Evolutionary conservation across 2,888 invertebrate genomes (phyloP).

Genomic region (Caenorhabditis doughertyi): DNA sequence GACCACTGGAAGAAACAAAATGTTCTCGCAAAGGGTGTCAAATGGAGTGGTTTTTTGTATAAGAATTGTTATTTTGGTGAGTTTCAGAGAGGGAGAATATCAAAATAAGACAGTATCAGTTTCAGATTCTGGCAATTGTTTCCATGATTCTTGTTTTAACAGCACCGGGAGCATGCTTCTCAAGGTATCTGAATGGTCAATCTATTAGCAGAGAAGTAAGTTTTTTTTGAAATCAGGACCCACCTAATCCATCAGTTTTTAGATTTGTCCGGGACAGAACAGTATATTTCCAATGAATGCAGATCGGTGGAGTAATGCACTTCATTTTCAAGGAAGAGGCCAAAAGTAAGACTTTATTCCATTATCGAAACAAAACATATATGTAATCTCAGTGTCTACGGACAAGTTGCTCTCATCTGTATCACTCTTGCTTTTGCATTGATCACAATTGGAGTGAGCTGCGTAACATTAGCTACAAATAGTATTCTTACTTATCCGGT

Average conservation of each 20-base stretch:
- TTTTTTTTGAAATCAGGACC: neutral
- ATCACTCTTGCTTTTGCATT: conserved; percentile 79
- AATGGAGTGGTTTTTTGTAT: conserved; percentile 77
- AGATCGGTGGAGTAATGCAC: conserved; percentile 81
- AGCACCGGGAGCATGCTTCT: conserved; percentile 83
- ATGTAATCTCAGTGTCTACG: conserved; percentile 78
- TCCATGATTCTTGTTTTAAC: conserved; percentile 81
- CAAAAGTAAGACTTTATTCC: conserved; percentile 73
- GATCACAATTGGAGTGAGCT: conserved; percentile 78
- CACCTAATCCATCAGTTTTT: neutral
- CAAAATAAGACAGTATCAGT: too few species aligned
- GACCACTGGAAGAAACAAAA: conserved; percentile 39
- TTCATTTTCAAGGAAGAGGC: conserved; percentile 82
- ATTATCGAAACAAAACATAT: neutral
- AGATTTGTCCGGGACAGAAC: conserved; percentile 81
- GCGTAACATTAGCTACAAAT: conserved; percentile 78
- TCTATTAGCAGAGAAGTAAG: conserved; percentile 69
- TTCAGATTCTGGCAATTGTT: conserved; percentile 78
- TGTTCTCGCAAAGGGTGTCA: conserved; percentile 74
- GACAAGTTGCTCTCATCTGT: conserved; percentile 81
- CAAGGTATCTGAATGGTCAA: conserved; percentile 76
- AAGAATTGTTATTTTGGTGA: conserved; percentile 79
- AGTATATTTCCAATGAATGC: conserved; percentile 83
- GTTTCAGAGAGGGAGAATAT: neutral
- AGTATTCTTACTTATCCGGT: conserved; percentile 70